Percentiles rank a stretch among this genome's conserved stretches.
Evolutionary conservation across 2,113 vertebrate species (phyloP).

Genomic region (Xyliphius kryptos): DNA sequence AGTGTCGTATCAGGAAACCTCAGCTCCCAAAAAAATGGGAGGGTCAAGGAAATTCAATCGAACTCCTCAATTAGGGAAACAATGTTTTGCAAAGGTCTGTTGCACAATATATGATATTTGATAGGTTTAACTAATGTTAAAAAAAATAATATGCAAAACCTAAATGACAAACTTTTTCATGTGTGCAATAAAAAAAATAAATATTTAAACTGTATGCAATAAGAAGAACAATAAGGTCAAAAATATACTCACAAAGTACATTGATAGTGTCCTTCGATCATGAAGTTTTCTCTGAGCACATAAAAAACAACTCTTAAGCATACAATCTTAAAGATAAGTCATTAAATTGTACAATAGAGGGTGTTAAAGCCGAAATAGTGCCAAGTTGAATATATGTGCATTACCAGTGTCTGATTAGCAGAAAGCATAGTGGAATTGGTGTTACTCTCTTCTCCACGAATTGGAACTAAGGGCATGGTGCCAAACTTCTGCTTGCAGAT

Average conservation of each 20-base stretch:
- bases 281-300: conserved; percentile 81
- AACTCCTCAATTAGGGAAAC: conserved; percentile 18
- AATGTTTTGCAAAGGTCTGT: too few relatives aligned
- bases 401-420: conserved; percentile 92
- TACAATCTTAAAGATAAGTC: too few relatives aligned
- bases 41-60: conserved; percentile 19
- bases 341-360: too few relatives aligned
- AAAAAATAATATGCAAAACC: too few relatives aligned
- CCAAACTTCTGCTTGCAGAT: conserved; percentile 92
- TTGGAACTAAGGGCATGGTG: conserved; percentile 90
- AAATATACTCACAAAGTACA: conserved; percentile 94
- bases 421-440: conserved; percentile 86
- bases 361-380: too few relatives aligned
- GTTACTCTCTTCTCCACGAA: conserved; percentile 81
- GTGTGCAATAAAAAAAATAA: too few relatives aligned
- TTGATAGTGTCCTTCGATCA: conserved; percentile 87
- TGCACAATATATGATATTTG: too few relatives aligned
- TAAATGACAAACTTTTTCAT: too few relatives aligned
- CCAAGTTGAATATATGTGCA: background rate
- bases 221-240: too few relatives aligned
- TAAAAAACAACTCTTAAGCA: conserved; percentile 26
- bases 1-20: conserved; percentile 16
- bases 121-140: too few relatives aligned
- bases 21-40: conserved; percentile 32
- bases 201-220: too few relatives aligned